Evolutionary conservation across 2,797 vertebrate genomes (phyloP).

Genomic region (Micropoecilia bifurca): DNA sequence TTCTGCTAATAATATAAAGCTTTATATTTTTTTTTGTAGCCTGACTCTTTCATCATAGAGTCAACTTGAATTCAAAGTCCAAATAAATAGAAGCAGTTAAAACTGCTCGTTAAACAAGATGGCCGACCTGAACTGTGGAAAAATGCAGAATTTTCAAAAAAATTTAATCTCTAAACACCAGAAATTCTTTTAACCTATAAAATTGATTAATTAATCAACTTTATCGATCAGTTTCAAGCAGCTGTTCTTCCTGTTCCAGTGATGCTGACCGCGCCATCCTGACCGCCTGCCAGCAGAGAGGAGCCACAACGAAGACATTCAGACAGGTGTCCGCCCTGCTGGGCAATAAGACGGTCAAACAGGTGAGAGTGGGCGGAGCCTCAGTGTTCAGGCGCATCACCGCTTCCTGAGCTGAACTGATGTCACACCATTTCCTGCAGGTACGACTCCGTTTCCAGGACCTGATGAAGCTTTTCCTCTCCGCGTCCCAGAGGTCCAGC

Average conservation of each 20-base stretch:
- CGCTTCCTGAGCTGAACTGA: not conserved
- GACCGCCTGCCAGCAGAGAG: conserved; percentile 89
- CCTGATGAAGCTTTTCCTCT: conserved; percentile 89
- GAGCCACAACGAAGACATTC: conserved; percentile 90
- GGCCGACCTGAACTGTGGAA: too few species aligned
- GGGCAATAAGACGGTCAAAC: conserved; percentile 86
- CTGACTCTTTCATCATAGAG: too few species aligned
- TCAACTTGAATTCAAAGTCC: too few species aligned
- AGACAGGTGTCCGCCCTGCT: conserved; percentile 84
- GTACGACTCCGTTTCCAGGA: conserved; percentile 88
- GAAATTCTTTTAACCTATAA: too few species aligned
- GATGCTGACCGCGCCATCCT: conserved; percentile 92
- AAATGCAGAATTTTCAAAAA: too few species aligned
- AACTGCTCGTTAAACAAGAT: too few species aligned
- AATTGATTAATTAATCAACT: too few species aligned
- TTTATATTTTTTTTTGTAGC: too few species aligned
- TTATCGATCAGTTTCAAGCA: not conserved
- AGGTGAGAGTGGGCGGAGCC: conserved; percentile 76
- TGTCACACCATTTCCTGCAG: conserved; percentile 63
- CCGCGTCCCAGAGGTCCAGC: conserved; percentile 75
- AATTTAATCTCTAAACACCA: too few species aligned
- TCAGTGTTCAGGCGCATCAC: not conserved
- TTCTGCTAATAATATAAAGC: too few species aligned
- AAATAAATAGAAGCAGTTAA: too few species aligned
- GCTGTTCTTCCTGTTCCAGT: conserved; percentile 70